phyloP scores from a whole-genome alignment of 2,113 vertebrate species.

The Spilogale gracilis region DNA sequence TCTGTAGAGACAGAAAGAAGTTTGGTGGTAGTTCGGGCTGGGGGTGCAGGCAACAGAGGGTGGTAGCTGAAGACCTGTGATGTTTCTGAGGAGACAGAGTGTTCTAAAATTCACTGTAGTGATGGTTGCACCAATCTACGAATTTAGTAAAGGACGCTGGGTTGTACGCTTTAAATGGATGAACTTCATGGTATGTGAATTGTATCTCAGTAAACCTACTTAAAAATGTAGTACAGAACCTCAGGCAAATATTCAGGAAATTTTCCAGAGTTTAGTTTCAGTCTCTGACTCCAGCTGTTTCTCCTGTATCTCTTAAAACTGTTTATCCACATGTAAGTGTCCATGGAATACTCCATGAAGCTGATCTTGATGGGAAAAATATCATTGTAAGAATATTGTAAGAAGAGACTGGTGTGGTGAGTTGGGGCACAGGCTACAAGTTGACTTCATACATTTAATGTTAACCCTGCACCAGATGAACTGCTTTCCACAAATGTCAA shows the following conservation, averaged over 20 bases:
- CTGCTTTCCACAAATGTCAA: not conserved
- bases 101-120: not conserved
- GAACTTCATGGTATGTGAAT: not conserved
- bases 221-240: not conserved
- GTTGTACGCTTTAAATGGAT: not conserved
- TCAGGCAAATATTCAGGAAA: conserved; percentile 6
- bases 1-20: not conserved
- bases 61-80: not conserved
- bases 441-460: not conserved
- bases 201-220: not conserved
- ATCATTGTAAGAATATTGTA: not conserved
- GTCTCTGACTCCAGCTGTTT: not conserved
- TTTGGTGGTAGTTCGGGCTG: not conserved
- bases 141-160: not conserved
- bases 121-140: not conserved
- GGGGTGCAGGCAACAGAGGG: too few relatives aligned
- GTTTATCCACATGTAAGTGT: not conserved
- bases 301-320: conserved; percentile 22
- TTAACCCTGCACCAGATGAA: not conserved
- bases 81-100: not conserved
- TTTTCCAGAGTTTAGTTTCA: conserved; percentile 47
- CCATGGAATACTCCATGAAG: not conserved
- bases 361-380: not conserved
- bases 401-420: not conserved
- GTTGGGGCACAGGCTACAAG: not conserved